These are phyloP conservation scores for Heliconius hewitsoni DNA, from an alignment of 1,140 invertebrate species.

Conservation along the genomic window DNA sequence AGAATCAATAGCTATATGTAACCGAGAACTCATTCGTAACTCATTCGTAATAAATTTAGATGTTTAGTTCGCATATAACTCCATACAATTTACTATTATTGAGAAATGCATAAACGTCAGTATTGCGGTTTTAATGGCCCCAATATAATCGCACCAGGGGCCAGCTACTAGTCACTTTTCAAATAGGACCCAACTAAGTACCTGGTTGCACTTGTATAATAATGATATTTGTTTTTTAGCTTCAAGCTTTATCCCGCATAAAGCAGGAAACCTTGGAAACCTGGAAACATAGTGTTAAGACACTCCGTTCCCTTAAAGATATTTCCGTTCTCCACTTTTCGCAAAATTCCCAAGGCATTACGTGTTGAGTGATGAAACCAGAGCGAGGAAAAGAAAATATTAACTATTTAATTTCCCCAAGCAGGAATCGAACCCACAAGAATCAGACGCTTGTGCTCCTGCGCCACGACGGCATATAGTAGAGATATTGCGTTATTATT, in stretches of 20 bases:
- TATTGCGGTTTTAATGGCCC: not conserved
- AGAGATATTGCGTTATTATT: not conserved
- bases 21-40: not conserved
- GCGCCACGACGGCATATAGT: too few species aligned
- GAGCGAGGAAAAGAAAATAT: too few species aligned
- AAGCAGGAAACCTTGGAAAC: too few species aligned
- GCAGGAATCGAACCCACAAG: too few species aligned
- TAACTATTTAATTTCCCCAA: too few species aligned
- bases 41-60: not conserved
- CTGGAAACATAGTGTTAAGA: too few species aligned
- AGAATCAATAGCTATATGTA: not conserved
- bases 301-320: too few species aligned
- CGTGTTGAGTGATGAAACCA: too few species aligned
- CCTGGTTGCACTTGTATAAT: not conserved
- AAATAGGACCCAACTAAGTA: not conserved
- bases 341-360: too few species aligned
- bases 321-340: too few species aligned
- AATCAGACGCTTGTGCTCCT: too few species aligned
- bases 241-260: too few species aligned
- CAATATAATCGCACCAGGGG: conserved; percentile 12
- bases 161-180: conserved; percentile 15
- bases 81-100: conserved; percentile 15
- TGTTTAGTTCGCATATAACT: not conserved
- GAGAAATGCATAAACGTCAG: conserved; percentile 11
- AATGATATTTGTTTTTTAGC: not conserved